Conservation (phyloP, 2,888 invertebrate genomes). For the Nomada fabriciana region DNA sequence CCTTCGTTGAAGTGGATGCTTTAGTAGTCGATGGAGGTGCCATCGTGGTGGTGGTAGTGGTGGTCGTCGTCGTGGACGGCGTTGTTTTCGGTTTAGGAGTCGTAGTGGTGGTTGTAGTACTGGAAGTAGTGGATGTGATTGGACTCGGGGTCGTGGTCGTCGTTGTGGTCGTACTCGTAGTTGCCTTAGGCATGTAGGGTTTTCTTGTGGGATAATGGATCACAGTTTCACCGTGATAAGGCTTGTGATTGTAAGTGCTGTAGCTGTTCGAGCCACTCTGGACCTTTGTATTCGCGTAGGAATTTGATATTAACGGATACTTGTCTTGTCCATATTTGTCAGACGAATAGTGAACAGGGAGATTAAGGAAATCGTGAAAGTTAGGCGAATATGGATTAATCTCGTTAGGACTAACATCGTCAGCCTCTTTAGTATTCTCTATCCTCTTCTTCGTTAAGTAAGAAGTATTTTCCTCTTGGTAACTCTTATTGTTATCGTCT, state of each 20-base stretch:
- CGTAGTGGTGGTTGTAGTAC: slow-evolving; percentile 61
- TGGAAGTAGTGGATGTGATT: slow-evolving; percentile 52
- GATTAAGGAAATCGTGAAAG: slow-evolving; percentile 89
- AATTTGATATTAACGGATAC: slow-evolving; percentile 89
- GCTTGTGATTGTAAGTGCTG: slow-evolving; percentile 81
- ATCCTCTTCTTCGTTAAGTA: slow-evolving; percentile 46
- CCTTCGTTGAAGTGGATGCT: slow-evolving; percentile 68
- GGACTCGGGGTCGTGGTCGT: slow-evolving; percentile 51
- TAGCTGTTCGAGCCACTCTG: slow-evolving; percentile 86
- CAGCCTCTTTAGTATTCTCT: slow-evolving; percentile 49
- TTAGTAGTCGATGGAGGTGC: slow-evolving; percentile 52
- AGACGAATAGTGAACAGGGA: slow-evolving; percentile 89
- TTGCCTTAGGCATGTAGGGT: slow-evolving; percentile 60
- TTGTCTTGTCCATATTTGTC: slow-evolving; percentile 87
- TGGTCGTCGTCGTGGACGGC: slow-evolving; percentile 45
- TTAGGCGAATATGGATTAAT: slow-evolving; percentile 88
- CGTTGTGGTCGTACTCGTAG: slow-evolving; percentile 48
- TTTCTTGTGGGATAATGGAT: slow-evolving; percentile 68
- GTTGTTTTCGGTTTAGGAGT: slow-evolving; percentile 37
- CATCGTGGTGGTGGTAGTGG: slow-evolving; percentile 76
- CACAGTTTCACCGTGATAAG: slow-evolving; percentile 71
- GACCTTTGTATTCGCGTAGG: slow-evolving; percentile 90
- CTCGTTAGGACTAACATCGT: slow-evolving; percentile 86
- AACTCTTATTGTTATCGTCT: slow-evolving; percentile 5
- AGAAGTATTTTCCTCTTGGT: not conserved